Percentiles rank a stretch among this genome's conserved stretches.
Conservation (phyloP, 2,888 invertebrate species). For the Stenolophus ochropezus region DNA sequence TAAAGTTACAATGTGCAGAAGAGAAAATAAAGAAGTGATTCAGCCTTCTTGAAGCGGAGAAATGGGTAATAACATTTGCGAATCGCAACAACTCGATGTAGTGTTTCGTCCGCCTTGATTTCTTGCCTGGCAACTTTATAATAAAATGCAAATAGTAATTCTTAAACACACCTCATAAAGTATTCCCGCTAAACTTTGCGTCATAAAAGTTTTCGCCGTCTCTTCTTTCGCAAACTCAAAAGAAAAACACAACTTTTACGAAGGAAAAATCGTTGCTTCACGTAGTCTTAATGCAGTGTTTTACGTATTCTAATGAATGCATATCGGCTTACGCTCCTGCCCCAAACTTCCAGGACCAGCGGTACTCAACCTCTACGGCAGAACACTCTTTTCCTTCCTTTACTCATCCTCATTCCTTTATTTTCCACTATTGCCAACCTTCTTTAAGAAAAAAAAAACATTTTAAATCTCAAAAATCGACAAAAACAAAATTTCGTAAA, state of each 20-base stretch:
- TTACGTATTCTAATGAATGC: slow-evolving; percentile 71
- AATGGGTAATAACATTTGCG: slow-evolving; percentile 28
- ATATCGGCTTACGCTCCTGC: slow-evolving; percentile 69
- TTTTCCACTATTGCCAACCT: too few relatives aligned
- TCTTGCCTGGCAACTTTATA: slow-evolving; percentile 56
- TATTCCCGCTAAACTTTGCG: slow-evolving; percentile 66
- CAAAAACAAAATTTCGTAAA: too few relatives aligned
- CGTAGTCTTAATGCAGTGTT: slow-evolving; percentile 69
- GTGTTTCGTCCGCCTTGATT: slow-evolving; percentile 52
- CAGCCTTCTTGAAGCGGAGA: background rate
- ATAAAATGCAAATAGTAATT: slow-evolving; percentile 67
- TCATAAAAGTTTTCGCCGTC: slow-evolving; percentile 69
- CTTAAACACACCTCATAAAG: slow-evolving; percentile 69
- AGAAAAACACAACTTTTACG: slow-evolving; percentile 69
- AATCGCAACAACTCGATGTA: slow-evolving; percentile 28
- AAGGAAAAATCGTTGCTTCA: slow-evolving; percentile 63
- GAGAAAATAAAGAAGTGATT: background rate
- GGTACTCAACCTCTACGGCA: slow-evolving; percentile 49
- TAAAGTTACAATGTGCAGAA: background rate
- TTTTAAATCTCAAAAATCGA: too few relatives aligned
- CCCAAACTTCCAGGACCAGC: slow-evolving; percentile 61
- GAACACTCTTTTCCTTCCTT: background rate
- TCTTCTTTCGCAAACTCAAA: slow-evolving; percentile 67
- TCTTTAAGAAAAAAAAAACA: too few relatives aligned
- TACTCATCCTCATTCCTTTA: background rate